phyloP scores from a whole-genome alignment of 2,113 vertebrate species.

The Heteronetta atricapilla region DNA sequence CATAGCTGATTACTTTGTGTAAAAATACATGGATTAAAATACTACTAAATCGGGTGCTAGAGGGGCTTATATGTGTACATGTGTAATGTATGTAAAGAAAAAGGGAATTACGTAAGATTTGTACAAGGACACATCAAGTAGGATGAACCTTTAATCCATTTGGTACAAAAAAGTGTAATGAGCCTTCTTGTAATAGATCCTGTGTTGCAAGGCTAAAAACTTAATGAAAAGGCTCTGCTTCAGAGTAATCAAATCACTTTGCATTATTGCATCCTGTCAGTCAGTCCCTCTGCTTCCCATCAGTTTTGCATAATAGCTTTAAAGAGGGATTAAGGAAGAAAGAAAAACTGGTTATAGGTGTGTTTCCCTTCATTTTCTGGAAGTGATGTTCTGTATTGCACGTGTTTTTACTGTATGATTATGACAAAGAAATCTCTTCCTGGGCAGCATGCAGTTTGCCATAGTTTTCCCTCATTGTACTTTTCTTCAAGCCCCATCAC shows the following conservation, averaged over 20 bases:
- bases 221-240: constrained; percentile 63
- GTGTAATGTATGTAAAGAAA: neutral
- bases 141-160: neutral
- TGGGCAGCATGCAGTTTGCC: neutral
- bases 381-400: neutral
- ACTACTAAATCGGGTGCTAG: neutral
- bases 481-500: neutral
- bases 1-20: neutral
- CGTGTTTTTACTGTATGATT: neutral
- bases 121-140: neutral
- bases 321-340: constrained; percentile 29
- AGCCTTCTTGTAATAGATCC: constrained; percentile 27
- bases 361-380: neutral
- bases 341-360: neutral
- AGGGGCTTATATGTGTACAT: neutral
- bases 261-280: constrained; percentile 48
- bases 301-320: constrained; percentile 39
- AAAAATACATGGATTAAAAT: neutral
- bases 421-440: neutral
- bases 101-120: neutral
- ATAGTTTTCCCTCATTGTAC: neutral
- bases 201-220: constrained; percentile 44
- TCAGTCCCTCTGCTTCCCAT: constrained; percentile 24
- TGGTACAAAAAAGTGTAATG: neutral
- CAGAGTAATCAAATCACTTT: constrained; percentile 37